Base-by-base conservation (phyloP, 2,888 invertebrate genomes). In the Perizoma flavofasciatum region DNA sequence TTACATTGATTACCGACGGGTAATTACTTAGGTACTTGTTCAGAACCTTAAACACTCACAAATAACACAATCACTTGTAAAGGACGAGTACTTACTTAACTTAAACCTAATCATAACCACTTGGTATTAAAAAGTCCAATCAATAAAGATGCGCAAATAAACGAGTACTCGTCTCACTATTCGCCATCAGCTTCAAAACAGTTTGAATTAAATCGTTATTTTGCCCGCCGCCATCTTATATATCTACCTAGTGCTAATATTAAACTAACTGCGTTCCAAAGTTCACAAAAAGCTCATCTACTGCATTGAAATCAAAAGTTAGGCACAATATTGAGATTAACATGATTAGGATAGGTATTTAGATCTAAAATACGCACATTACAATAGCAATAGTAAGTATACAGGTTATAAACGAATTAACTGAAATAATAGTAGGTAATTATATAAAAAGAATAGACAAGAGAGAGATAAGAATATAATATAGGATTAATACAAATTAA, bases 141-240 rank as follows among this genome's bases (percentile, higher is more conserved):
- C 47, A 82, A 79, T 64, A 75, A 83, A 81, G 69, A 70, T 77
- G 86, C 89, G 90, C 91, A 89, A 91, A 89, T 81, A 79, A 88
- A 85, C 75, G 88, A 89, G 87, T 88, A 88, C 88, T 83, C 89
- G 87, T 80, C 86, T 76, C 85, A 78, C 81, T 83, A 80, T 68
- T 74, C 84, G 83, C 74, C 85, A 77, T 87, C 76, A 81, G 81
- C 61, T 69, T 66, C 70, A 67, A 64, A 65, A 57, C 59, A 63
- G 63, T 61, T 65, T 67, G 65, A 66, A 60, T 55, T 33, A 56
- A 50, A 56, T 58, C 59, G 52, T 63, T 61, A 22, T 68, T 69
- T 11, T 52, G 60, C 72, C 73, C 62, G 64, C 74, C 70, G 68
- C 64, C 56, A 70, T 69, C 34, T 22, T 22, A 22, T 2, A 22